Base-by-base conservation (phyloP, 2,888 invertebrate genomes). In the Zaprionus bogoriensis region DNA sequence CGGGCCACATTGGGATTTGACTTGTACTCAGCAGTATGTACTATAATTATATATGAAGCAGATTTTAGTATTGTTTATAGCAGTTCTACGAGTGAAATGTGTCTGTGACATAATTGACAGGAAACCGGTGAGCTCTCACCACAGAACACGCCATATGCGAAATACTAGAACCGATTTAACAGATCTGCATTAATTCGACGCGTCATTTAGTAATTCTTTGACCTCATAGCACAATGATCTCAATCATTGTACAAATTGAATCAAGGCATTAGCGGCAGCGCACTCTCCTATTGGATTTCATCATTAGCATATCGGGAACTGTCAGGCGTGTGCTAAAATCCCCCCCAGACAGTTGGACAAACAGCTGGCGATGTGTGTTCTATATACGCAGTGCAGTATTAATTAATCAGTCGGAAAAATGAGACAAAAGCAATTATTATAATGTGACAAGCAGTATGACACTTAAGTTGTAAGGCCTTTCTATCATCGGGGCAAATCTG, bases 81-180 rank as follows among this genome's bases (percentile, higher is more conserved):
- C n/a, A n/a, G n/a, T n/a, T n/a, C n/a, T n/a, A 25, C 36, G 47
- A 55, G 19, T 42, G 10, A 45, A 67, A 64, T 80, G 55, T 77
- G 62, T 22, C 23, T 69, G 9, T 78, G 72, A 72, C 76, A 77
- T 75, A 81, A 81, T 60, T 75, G 54, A 5, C 19, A 10, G n/a
- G 41, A 48, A 72, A 59, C 67, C 60, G 74, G 67, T 44, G 23
- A 20, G 23, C 67, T 25, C 25, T 4, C 41, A 12, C 36, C 4
- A 25, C 14, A 9, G 27, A 55, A 70, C 73, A 77, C 59, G 74
- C 67, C 79, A 77, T 61, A 44, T 75, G 61, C 10, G 30, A 4
- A 14, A 30, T 12, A 14, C 12, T 30, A n/a, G 1, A 39, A 4
- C 1, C n/a, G 5, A 4, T 32, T 1, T 30, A 2, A 36, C 2